Percentiles rank a stretch among this genome's conserved stretches.
These are phyloP conservation scores for Solenopsis invicta DNA, from an alignment of 1,140 invertebrate genomes.

Conservation along the genomic window DNA sequence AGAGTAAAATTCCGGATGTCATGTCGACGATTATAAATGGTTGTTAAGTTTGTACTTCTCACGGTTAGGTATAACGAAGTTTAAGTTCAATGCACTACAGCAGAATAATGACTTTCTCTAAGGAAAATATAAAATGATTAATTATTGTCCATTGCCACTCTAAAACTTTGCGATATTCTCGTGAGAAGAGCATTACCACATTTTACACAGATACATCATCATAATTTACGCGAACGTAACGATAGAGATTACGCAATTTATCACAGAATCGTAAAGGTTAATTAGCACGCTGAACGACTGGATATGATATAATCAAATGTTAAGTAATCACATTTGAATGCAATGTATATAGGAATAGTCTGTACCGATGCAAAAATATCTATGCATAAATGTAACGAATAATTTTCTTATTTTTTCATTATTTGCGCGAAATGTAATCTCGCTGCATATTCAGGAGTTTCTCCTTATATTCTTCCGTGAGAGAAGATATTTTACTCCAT, in stretches of 20 bases:
- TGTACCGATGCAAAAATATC: neutral
- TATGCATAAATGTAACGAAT: neutral
- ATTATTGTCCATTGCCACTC: neutral
- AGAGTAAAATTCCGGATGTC: neutral
- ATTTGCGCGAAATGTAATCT: neutral
- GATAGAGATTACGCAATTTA: conserved; percentile 68
- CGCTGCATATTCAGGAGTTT: neutral
- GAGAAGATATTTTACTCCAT: neutral
- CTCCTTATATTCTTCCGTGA: neutral
- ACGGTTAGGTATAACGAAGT: conserved; percentile 7
- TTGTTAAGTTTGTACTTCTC: neutral
- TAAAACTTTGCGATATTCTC: conserved; percentile 10
- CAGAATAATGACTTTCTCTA: neutral
- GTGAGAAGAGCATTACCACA: neutral
- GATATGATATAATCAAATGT: conserved; percentile 36
- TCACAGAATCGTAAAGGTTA: conserved; percentile 66
- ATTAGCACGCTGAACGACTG: conserved; percentile 52
- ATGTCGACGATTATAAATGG: neutral
- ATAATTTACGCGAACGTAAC: conserved; percentile 24
- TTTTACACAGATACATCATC: neutral
- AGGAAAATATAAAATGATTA: conserved; percentile 32
- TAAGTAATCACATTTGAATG: conserved; percentile 22
- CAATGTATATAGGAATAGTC: neutral
- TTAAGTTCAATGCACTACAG: neutral
- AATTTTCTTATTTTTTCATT: neutral